Base-by-base conservation (phyloP, 1,140 invertebrate genomes). In the Triops cancriformis region DNA sequence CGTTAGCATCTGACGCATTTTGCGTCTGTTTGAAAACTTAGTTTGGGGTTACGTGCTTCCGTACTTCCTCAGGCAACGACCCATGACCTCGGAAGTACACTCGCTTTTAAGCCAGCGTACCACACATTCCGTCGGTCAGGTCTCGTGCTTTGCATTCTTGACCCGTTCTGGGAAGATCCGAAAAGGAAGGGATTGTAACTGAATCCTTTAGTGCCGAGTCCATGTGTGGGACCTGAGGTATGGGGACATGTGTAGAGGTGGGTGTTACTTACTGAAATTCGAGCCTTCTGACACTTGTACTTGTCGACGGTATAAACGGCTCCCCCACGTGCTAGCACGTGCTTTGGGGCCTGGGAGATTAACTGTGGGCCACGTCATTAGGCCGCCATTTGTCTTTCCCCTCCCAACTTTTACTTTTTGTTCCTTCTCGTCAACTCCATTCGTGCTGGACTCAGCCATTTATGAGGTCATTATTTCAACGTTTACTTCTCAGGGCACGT, bases 301-400 rank as follows among this genome's bases (percentile, higher is more conserved):
- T 37, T 37, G 31, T 64, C 51, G n/a, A 9, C 51, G 51, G 18
- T 23, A 23, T 64, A n/a, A 64, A 64, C 51, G 51, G 51, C 10
- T 23, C n/a, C 4, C 23, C 14, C 51, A 64, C 51, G 51, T 64
- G 51, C 51, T 18, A 64, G 23, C 51, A 64, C 51, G 51, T 64
- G 51, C 51, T 64, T 37, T 23, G 7, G n/a, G n/a, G 51, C 51
- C 7, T 23, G 51, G 14, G 14, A 23, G 51, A 64, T 64, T 64
- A 64, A 18, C 51, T 23, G 51, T 23, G 18, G 51, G 51, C 14
- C 5, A 45, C 11, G 51, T 23, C 51, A 64, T 64, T 64, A 64
- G 51, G 51, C 51, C 51, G 51, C 51, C 51, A 64, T 64, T 64
- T 64, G 51, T 64, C 51, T 64, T 64, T 23, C 51, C n/a, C 14